phyloP scores from a whole-genome alignment of 1,140 invertebrate species.

The Heliconius melpomene region DNA sequence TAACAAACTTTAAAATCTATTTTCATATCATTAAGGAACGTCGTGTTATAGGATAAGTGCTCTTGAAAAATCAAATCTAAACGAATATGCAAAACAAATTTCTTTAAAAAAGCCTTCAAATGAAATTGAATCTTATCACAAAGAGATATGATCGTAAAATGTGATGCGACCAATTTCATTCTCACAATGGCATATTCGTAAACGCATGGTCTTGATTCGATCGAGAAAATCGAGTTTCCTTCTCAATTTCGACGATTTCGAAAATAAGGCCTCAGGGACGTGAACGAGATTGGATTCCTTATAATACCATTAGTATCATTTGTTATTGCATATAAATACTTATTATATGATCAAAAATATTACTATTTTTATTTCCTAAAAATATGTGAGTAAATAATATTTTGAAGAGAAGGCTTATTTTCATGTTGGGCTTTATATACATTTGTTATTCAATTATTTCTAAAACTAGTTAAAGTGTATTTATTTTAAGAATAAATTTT shows the following conservation, averaged over 20 bases:
- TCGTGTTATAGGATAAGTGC: neutral
- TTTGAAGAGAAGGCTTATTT: no score
- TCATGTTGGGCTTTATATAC: no score
- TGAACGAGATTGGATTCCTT: conserved; percentile 13
- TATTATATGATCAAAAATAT: no score
- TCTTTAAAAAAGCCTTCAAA: neutral
- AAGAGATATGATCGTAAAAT: neutral
- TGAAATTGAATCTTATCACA: neutral
- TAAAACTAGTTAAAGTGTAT: no score
- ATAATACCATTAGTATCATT: conserved; percentile 1
- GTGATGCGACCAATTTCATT: neutral
- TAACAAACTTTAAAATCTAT: neutral
- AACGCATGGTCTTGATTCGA: conserved; percentile 1
- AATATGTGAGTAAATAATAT: no score
- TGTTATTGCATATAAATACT: neutral
- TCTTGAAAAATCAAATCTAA: neutral
- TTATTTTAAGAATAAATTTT: no score
- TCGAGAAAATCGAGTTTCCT: conserved; percentile 18
- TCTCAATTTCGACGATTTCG: conserved; percentile 22
- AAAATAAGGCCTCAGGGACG: conserved; percentile 19
- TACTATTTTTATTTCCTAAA: no score
- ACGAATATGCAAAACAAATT: conserved; percentile 7
- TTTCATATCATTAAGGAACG: neutral
- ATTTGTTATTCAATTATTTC: no score
- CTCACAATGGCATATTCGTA: conserved; percentile 3